phyloP scores from a whole-genome alignment of 2,797 vertebrate species.

The Pangasius macronema region DNA sequence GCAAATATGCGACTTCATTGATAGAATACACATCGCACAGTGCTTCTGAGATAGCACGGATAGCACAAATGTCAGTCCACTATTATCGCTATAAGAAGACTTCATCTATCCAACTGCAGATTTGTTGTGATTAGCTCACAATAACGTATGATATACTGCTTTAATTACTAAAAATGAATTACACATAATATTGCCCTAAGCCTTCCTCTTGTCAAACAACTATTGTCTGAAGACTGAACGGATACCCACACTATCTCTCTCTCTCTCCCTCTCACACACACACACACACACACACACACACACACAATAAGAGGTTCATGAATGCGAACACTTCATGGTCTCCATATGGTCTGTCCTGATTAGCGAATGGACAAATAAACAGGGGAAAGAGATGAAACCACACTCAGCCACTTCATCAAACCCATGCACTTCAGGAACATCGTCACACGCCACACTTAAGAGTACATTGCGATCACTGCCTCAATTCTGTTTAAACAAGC shows the following conservation, averaged over 20 bases:
- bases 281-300: neutral
- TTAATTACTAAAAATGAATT: neutral
- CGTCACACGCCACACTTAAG: neutral
- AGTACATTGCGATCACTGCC: neutral
- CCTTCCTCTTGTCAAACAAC: neutral
- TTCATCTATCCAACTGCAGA: neutral
- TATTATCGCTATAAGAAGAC: neutral
- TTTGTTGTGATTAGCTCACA: neutral
- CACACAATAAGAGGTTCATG: constrained; percentile 48
- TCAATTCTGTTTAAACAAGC: neutral
- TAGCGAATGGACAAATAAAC: constrained; percentile 59
- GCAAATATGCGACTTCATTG: neutral
- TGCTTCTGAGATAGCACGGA: too few relatives aligned
- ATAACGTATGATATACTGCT: neutral
- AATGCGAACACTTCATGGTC: constrained; percentile 48
- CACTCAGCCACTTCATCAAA: constrained; percentile 4
- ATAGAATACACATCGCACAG: neutral
- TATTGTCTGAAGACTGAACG: neutral
- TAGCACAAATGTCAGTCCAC: neutral
- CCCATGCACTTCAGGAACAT: neutral
- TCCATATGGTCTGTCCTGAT: constrained; percentile 63
- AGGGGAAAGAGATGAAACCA: constrained; percentile 29
- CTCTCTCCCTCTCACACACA: neutral
- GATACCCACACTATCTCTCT: neutral
- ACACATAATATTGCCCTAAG: neutral